Conservation (phyloP, 2,888 invertebrate species). For the Diabrotica balteata region DNA sequence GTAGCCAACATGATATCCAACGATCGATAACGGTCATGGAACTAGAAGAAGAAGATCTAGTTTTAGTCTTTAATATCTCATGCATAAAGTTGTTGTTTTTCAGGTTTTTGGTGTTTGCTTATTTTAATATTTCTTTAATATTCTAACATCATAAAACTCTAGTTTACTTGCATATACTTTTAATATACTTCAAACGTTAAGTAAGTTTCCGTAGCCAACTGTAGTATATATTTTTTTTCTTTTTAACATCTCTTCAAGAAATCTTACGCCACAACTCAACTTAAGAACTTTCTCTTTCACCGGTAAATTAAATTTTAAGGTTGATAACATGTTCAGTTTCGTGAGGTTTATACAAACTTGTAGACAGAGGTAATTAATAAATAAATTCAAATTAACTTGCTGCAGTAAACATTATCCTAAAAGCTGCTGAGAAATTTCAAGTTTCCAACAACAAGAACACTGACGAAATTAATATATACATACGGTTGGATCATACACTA, state of each 20-base stretch:
- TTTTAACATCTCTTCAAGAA: neutral
- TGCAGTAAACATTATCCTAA: constrained; percentile 25
- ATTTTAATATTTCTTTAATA: too few relatives aligned
- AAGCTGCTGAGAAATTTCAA: constrained; percentile 27
- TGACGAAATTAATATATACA: constrained; percentile 24
- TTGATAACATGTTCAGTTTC: constrained; percentile 15
- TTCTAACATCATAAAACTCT: too few relatives aligned
- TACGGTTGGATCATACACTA: constrained; percentile 14
- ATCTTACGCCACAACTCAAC: constrained; percentile 1
- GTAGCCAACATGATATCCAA: too few relatives aligned
- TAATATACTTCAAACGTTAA: too few relatives aligned
- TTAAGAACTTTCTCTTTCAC: constrained; percentile 3
- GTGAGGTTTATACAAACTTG: constrained; percentile 18
- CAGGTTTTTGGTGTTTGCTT: too few relatives aligned
- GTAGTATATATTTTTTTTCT: too few relatives aligned
- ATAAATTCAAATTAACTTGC: constrained; percentile 26
- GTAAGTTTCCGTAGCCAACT: too few relatives aligned
- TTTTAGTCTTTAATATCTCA: too few relatives aligned
- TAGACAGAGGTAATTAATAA: constrained; percentile 23
- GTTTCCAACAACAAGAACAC: constrained; percentile 23
- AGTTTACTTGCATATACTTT: too few relatives aligned
- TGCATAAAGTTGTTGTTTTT: too few relatives aligned
- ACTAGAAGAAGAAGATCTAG: too few relatives aligned
- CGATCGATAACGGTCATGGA: too few relatives aligned
- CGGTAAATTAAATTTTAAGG: constrained; percentile 16